These are phyloP conservation scores for Scelioninae gen. 1 DNA, from an alignment of 2,888 invertebrate genomes.

Conservation along the genomic window DNA sequence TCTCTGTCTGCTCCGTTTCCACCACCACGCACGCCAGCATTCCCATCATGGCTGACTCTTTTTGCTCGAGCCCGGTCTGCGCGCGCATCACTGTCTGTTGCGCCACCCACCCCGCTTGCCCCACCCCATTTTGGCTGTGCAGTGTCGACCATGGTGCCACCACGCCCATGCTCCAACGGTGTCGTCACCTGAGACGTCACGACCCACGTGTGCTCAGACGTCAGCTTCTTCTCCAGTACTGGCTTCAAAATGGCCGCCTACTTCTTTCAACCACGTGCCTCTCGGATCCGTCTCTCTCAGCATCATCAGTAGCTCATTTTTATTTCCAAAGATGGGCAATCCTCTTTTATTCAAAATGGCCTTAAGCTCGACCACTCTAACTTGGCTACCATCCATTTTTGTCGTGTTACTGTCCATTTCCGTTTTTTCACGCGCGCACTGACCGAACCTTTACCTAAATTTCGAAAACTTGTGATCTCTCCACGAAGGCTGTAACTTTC, in stretches of 20 bases:
- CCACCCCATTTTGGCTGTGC: not conserved
- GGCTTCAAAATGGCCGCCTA: not conserved
- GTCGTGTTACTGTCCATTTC: no score
- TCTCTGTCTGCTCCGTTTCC: no score
- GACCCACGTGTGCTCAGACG: not conserved
- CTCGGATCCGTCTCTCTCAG: not conserved
- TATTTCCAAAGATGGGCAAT: not conserved
- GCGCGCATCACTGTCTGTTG: not conserved
- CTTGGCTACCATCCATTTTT: not conserved
- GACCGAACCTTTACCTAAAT: no score
- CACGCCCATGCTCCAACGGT: not conserved
- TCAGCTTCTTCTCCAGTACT: not conserved
- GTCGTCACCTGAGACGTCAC: not conserved
- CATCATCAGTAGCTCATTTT: conserved; percentile 1
- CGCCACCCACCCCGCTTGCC: not conserved
- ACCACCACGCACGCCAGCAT: no score
- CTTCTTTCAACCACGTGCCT: conserved; percentile 4
- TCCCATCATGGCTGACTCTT: no score
- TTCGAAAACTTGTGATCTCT: no score
- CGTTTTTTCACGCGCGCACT: no score
- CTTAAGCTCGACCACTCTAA: not conserved
- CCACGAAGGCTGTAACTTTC: no score
- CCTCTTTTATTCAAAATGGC: not conserved
- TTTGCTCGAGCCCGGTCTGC: no score
- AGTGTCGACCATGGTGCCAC: no score